Conservation (phyloP, 2,797 vertebrate genomes). For the Galaxias olidus region DNA sequence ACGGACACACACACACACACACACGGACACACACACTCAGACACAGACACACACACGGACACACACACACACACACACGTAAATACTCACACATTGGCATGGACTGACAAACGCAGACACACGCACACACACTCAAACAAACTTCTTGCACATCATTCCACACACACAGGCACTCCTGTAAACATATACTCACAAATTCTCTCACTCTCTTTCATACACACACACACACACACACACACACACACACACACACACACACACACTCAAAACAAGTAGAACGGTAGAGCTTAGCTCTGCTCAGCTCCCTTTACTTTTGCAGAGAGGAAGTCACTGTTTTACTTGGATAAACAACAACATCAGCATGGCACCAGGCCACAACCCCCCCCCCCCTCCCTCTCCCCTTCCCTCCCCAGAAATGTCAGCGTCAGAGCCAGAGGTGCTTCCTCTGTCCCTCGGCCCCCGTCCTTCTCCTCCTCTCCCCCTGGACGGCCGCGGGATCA, state of each 20-base stretch:
- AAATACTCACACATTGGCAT: no score
- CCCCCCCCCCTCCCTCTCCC: not conserved
- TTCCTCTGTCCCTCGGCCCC: slow-evolving; percentile 49
- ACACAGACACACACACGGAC: no score
- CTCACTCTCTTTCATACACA: no score
- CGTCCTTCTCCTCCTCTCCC: slow-evolving; percentile 23
- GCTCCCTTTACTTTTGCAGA: not conserved
- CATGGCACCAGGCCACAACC: slow-evolving; percentile 13
- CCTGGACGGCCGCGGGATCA: slow-evolving; percentile 41
- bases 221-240: not conserved
- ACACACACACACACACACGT: no score
- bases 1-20: not conserved
- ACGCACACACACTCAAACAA: slow-evolving; percentile 1
- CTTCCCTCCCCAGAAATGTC: slow-evolving; percentile 57
- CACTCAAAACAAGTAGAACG: not conserved
- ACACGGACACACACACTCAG: no score
- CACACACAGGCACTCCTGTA: not conserved
- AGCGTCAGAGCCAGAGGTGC: slow-evolving; percentile 54
- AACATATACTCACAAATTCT: not conserved
- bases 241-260: not conserved
- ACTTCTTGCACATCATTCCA: not conserved
- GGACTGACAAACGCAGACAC: not conserved
- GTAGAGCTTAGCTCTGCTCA: not conserved
- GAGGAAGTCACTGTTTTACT: slow-evolving; percentile 26
- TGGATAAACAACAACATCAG: slow-evolving; percentile 34